Evolutionary conservation across 2,113 vertebrate species (phyloP), one percentile per base, ranked within the genome.

Genomic region (Ariopsis seemanni): DNA sequence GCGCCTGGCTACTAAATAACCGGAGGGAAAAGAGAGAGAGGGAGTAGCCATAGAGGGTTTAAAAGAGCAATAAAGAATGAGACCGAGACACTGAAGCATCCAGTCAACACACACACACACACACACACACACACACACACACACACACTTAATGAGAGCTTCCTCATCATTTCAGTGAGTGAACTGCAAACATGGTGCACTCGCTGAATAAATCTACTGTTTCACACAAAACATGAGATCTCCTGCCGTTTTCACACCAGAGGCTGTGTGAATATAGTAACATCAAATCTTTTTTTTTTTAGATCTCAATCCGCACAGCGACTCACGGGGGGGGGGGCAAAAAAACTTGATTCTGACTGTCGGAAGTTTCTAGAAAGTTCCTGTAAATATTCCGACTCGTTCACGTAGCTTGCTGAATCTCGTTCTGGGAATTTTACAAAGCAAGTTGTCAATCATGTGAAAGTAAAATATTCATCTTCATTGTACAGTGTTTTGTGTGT

Each of bases 1-100:
- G 72, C 94, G 86, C 94, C 85, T 92, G 69, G 91, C 91, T 87
- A 92, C 95, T 96, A 97, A 98, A 97, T 97, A 97, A 86, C 85
- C 22, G 1, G 65, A 1, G 53, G 89, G 85, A 62, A 57, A 62
- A 27, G 55, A 77, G 58, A 87, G 79, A 48, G 30, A 65, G 58
- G 50, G 53, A 77, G 71, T 30, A 18, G 48, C 50, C 65, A 27
- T 79, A 14, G 67, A 69, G 55, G 53, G 75, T 80, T 85, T 74
- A 71, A 65, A 52, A 42, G 87, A 85, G 85, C 77, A 78, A 83
- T 87, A 87, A 83, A 69, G 34, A 87, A 30, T 30, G 20, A n/a
- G 48, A 84, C 27, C 17, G 25, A 78, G 53, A 80, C 25, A 58
- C 30, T 52, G 25, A 78, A 78, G 85, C 72, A 86, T 72, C 48